Conservation (phyloP, 2,888 invertebrate genomes). For the Drosophila basisetae region DNA sequence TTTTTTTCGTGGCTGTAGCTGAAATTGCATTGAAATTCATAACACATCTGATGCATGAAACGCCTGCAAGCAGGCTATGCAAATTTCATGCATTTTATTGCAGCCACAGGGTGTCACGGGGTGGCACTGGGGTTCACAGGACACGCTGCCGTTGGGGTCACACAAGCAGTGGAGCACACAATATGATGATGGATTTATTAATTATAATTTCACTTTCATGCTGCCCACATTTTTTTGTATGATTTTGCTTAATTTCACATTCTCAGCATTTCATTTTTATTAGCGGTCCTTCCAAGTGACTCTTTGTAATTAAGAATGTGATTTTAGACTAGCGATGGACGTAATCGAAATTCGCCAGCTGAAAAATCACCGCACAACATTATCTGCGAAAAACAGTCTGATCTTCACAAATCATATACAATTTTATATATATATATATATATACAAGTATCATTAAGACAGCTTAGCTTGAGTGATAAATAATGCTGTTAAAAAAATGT, state of each 20-base stretch:
- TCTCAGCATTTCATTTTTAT: conserved; percentile 1
- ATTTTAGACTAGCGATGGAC: neutral
- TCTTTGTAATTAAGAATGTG: conserved; percentile 6
- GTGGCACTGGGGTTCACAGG: conserved; percentile 21
- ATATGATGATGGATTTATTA: conserved; percentile 63
- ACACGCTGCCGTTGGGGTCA: neutral
- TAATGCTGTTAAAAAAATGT: neutral
- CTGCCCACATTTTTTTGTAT: neutral
- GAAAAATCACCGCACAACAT: neutral
- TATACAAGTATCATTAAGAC: neutral
- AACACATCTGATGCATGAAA: conserved; percentile 80
- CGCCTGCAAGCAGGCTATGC: conserved; percentile 71
- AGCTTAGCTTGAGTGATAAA: neutral
- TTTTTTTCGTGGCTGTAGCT: conserved; percentile 22
- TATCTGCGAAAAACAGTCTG: neutral
- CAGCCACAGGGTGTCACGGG: conserved; percentile 32
- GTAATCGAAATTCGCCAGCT: neutral
- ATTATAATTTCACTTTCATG: conserved; percentile 54
- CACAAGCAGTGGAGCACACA: conserved; percentile 3
- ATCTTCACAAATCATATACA: neutral
- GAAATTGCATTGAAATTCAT: conserved; percentile 74
- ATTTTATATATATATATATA: neutral
- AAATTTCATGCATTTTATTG: conserved; percentile 70
- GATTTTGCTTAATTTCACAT: neutral
- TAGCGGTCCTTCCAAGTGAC: neutral